Evolutionary conservation across 2,113 vertebrate genomes (phyloP).

Genomic region (Acrocephalus arundinaceus): DNA sequence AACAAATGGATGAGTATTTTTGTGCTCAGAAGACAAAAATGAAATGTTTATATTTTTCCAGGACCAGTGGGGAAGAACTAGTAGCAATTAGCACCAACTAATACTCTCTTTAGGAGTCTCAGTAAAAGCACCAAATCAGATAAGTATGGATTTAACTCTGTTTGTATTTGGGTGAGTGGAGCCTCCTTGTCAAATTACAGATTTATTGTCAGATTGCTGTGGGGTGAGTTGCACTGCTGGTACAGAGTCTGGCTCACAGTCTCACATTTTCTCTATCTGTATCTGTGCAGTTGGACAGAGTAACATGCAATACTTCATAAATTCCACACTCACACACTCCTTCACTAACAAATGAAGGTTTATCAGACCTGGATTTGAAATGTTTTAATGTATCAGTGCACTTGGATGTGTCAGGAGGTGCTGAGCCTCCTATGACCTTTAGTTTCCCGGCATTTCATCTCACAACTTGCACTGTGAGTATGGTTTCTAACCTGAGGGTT

Average conservation of each 20-base stretch:
- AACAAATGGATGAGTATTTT: neutral
- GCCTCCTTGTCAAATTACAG: neutral
- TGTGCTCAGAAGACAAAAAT: neutral
- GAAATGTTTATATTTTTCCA: neutral
- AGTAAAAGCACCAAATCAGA: neutral
- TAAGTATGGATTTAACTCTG: neutral
- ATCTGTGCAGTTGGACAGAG: neutral
- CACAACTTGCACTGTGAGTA: neutral
- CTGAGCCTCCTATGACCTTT: neutral
- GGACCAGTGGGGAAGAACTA: neutral
- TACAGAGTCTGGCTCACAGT: fast-evolving
- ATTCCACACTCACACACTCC: neutral
- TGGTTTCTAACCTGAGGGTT: neutral
- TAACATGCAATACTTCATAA: neutral
- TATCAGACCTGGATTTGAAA: neutral
- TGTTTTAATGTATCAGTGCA: neutral
- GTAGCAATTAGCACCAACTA: neutral
- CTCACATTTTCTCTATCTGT: neutral
- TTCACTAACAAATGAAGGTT: neutral
- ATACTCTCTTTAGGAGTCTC: neutral
- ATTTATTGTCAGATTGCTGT: neutral
- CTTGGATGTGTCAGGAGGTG: neutral
- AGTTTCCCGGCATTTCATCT: neutral
- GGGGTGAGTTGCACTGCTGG: neutral
- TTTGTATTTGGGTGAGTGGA: neutral